A percentile compares a stretch with the other conserved stretches of the same genome.
These are phyloP conservation scores for Quadriops clusia DNA, from an alignment of 2,888 invertebrate species.

Conservation along the genomic window DNA sequence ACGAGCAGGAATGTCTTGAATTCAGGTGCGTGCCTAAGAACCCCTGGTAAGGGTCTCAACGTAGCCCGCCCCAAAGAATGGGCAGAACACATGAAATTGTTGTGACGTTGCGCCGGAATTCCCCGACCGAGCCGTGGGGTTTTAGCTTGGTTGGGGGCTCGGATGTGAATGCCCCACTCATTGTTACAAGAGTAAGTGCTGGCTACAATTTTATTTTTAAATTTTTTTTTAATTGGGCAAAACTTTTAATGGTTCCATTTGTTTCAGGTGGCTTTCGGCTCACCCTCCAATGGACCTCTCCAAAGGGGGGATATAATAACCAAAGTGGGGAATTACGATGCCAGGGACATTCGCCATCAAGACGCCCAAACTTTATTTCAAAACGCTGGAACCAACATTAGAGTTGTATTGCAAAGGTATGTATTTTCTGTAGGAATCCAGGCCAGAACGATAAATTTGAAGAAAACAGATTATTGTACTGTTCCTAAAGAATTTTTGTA, in stretches of 20 bases:
- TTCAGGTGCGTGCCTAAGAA: too few relatives aligned
- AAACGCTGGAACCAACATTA: conserved; percentile 67
- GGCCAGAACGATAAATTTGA: too few relatives aligned
- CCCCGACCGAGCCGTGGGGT: conserved; percentile 68
- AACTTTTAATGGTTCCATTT: conserved; percentile 8
- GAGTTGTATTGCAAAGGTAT: conserved; percentile 74
- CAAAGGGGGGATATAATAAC: conserved; percentile 83
- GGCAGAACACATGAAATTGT: conserved; percentile 66
- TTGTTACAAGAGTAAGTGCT: conserved; percentile 72
- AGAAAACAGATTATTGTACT: conserved; percentile 6
- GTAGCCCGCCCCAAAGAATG: conserved; percentile 40
- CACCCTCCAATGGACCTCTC: conserved; percentile 74
- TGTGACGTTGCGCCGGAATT: conserved; percentile 60
- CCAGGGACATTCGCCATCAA: conserved; percentile 75
- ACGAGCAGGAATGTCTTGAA: too few relatives aligned
- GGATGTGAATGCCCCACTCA: conserved; percentile 75
- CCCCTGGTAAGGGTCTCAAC: too few relatives aligned
- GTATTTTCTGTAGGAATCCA: too few relatives aligned
- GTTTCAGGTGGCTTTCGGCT: conserved; percentile 71
- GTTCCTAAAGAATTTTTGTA: conserved; percentile 9
- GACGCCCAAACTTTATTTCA: conserved; percentile 83
- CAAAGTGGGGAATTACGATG: conserved; percentile 83
- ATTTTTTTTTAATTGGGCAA: conserved; percentile 4
- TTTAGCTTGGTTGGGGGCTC: conserved; percentile 78
- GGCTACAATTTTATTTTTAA: conserved; percentile 1